Base-by-base conservation (phyloP, 2,888 invertebrate genomes). In the Thereva unica region DNA sequence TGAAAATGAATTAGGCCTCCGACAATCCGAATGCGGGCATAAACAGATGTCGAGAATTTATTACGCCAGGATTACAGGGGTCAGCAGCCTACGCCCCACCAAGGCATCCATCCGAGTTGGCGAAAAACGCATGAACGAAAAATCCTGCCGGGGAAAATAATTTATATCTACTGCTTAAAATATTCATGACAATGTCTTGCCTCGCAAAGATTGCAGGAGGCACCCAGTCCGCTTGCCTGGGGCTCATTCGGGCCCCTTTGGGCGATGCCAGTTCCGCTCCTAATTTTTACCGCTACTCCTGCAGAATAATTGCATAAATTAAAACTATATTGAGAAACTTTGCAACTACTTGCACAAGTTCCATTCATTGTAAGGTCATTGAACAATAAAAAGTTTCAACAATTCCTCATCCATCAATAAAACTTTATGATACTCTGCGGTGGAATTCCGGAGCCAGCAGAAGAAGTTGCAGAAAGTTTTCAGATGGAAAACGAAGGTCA, bases 1-100 rank as follows among this genome's bases (percentile, higher is more conserved):
- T 50, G 61, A 61, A 61, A 61, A 61, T 61, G 61, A 41, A 61
- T 61, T 61, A 61, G 50, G 61, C 61, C 50, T 61, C 49, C 61
- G 50, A 61, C 50, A 35, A 12, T 61, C 50, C 41, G 61, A 61
- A 61, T 61, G 61, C 41, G 61, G 45, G 35, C 45, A 12, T 47
- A 57, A 57, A 57, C 57, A 57, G 57, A 57, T 57, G 57, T 57
- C n/a, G 45, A 47, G 37, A 34, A 23, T 37, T 37, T 47, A 57
- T 47, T 37, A 12, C 47, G 38, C 37, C 5, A 41, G 61, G 61
- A 61, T 61, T 61, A 50, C 34, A 41, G 40, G n/a, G 45, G 38
- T 9, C 23, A 37, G 35, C 38, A 34, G 35, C 8, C 47, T 35
- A 10, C 41, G 35, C 50, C 23, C 61, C 23, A 41, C 10, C 37